Percentiles rank a stretch among this genome's conserved stretches.
Evolutionary conservation across 2,888 invertebrate species (phyloP).

Genomic region (Pocota personata): DNA sequence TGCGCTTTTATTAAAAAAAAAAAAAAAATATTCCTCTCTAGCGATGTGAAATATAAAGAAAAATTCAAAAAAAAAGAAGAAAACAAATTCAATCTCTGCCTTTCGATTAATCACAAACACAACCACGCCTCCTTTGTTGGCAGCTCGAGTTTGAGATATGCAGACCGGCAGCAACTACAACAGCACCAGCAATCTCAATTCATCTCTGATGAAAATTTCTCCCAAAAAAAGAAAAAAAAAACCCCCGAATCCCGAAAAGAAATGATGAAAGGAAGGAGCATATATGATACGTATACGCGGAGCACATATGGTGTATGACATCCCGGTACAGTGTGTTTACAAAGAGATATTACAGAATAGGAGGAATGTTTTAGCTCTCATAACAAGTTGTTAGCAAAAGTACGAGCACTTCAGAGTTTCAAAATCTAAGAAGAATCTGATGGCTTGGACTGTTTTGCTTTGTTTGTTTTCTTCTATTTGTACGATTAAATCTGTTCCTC

Average conservation of each 20-base stretch:
- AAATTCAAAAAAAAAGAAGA: constrained; percentile 22
- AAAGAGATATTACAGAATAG: not conserved
- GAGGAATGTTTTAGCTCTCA: too few species aligned
- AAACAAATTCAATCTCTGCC: constrained; percentile 67
- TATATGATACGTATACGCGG: constrained; percentile 8
- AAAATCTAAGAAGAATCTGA: too few species aligned
- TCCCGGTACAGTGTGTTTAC: constrained; percentile 28
- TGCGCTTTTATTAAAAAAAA: constrained; percentile 59
- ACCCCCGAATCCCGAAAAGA: constrained; percentile 42
- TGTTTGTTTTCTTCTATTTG: too few species aligned
- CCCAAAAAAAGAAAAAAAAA: constrained; percentile 16
- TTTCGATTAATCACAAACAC: constrained; percentile 71
- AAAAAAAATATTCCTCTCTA: constrained; percentile 34
- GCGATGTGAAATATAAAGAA: not conserved
- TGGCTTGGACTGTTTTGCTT: too few species aligned
- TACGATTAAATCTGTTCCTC: too few species aligned
- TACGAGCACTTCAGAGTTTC: not conserved
- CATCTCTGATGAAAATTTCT: constrained; percentile 52
- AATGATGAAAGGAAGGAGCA: constrained; percentile 48
- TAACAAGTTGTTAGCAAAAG: too few species aligned
- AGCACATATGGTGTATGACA: constrained; percentile 33
- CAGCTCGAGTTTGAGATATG: constrained; percentile 41
- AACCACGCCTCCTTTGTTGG: constrained; percentile 62
- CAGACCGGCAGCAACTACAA: constrained; percentile 20
- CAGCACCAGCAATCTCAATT: constrained; percentile 31